Base-by-base conservation (phyloP, 2,113 vertebrate genomes). In the Gallinago media region DNA sequence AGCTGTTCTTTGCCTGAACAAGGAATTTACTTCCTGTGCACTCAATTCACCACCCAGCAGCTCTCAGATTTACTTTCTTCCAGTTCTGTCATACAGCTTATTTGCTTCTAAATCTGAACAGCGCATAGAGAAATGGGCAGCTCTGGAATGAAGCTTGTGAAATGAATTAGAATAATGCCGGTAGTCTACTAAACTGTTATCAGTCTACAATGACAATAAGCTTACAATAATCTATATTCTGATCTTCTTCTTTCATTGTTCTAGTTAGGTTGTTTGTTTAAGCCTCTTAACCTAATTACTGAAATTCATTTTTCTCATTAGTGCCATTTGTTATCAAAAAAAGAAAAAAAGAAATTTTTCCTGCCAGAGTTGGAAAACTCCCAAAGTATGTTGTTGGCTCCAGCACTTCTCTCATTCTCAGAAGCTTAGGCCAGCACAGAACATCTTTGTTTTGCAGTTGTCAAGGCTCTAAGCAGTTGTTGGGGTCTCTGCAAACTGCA, bases 271-370 rank as follows among this genome's bases (percentile, higher is more conserved):
- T 96, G 89, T 85, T 97, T 96, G 85, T 86, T 90, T 97, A 97
- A 96, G 75, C 82, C 68, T 93, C 75, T 94, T 95, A 96, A 87
- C 68, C 55, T 83, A 97, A 97, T 97, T 97, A 95, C 34, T 84
- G 92, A 97, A 85, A 88, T 81, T 70, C 67, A 85, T 95, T 95
- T 73, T 97, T 90, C 44, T 96, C 85, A 88, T 89, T 96, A 94
- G 82, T 88, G 80, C 76, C 88, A 88, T 96, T 97, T 96, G 85
- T 87, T 93, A 92, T 65, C 92, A 96, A 92, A 95, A 95, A 84
- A 87, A 59, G 3, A 77, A 85, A 68, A 47, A 65, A 66, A 59
- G 19, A 72, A 27, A 23, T 42, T n/a, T 79, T 95, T 97, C 87
- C 68, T 72, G 21, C 72, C 44, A 67, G 67, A 86, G 38, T 47